A percentile compares a stretch with the other conserved stretches of the same genome.
These are phyloP conservation scores for Sebastes reedi DNA, from an alignment of 2,797 vertebrate genomes.

Conservation along the genomic window DNA sequence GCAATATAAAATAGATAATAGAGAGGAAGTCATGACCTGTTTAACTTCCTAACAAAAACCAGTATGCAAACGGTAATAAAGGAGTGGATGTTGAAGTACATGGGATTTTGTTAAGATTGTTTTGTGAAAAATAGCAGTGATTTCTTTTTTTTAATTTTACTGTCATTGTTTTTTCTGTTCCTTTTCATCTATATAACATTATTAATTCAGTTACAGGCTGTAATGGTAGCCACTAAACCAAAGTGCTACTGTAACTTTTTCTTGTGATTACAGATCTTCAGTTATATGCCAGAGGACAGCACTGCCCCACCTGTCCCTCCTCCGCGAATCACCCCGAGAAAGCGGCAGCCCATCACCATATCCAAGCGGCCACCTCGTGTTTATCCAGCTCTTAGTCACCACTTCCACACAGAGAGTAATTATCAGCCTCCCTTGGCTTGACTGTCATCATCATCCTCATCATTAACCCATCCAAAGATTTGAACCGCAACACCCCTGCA, in stretches of 20 bases:
- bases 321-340: constrained; percentile 89
- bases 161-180: background rate
- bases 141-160: background rate
- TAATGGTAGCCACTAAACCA: background rate
- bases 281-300: constrained; percentile 88
- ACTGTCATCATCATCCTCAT: constrained; percentile 54
- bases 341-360: constrained; percentile 96
- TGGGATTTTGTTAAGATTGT: background rate
- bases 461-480: constrained; percentile 36
- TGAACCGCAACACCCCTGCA: constrained; percentile 5
- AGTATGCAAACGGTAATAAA: too few relatives aligned
- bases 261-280: constrained; percentile 88
- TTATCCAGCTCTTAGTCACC: constrained; percentile 79
- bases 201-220: background rate
- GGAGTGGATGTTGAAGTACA: too few relatives aligned
- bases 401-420: constrained; percentile 85
- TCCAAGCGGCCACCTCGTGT: constrained; percentile 92
- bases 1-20: too few relatives aligned
- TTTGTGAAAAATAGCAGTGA: background rate
- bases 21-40: too few relatives aligned
- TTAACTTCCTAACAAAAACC: too few relatives aligned
- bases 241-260: background rate
- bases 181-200: background rate
- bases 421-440: constrained; percentile 57
- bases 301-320: constrained; percentile 89